A percentile compares a stretch with the other conserved stretches of the same genome.
Conservation (phyloP, 35 echinoderm and acorn worm genomes). For the Heliocidaris tuberculata region DNA sequence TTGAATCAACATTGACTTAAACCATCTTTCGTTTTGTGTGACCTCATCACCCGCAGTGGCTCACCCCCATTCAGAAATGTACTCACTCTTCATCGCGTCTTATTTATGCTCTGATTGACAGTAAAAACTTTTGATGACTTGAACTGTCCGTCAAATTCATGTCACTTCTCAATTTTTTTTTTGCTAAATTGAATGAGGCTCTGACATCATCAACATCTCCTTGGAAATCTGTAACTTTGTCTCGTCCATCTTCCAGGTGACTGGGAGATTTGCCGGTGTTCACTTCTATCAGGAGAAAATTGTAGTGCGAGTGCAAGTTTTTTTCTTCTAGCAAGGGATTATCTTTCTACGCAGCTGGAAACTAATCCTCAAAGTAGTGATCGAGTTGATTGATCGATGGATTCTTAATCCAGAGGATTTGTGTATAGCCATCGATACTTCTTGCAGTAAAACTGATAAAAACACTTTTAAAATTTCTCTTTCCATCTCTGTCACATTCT, state of each 20-base stretch:
- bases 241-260: background rate
- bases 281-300: background rate
- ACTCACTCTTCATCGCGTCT: background rate
- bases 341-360: background rate
- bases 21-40: slow-evolving; percentile 15
- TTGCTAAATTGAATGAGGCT: background rate
- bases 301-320: background rate
- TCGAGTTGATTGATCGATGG: background rate
- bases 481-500: background rate
- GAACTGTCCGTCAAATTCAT: background rate
- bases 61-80: background rate
- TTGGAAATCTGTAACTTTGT: background rate
- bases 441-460: background rate
- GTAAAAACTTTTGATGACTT: background rate
- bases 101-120: background rate
- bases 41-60: background rate
- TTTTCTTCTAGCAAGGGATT: background rate
- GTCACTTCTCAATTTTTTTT: background rate
- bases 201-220: background rate
- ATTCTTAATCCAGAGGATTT: background rate
- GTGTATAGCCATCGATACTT: background rate
- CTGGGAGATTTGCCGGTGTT: background rate
- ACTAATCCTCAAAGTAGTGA: background rate
- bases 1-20: slow-evolving; percentile 36
- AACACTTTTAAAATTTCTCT: background rate